Conservation (phyloP, 2,113 vertebrate species). For the Bolborhynchus lineola region DNA sequence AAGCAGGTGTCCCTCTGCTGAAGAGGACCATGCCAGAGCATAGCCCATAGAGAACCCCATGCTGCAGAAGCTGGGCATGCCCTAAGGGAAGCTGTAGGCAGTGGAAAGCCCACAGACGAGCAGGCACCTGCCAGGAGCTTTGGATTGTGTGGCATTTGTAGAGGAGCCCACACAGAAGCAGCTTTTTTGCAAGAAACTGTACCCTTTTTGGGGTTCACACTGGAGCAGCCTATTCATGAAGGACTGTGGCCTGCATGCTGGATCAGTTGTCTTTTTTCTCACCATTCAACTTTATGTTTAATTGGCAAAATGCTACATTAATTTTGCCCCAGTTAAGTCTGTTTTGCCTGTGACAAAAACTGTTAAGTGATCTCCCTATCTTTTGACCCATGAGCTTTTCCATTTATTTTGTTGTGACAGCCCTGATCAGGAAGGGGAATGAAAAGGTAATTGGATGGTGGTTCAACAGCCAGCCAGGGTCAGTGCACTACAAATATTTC, state of each 20-base stretch:
- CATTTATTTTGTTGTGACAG: not conserved
- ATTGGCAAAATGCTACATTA: not conserved
- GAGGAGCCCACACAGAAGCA: not conserved
- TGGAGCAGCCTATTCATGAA: not conserved
- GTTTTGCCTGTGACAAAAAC: not conserved
- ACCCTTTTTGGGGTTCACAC: accelerated
- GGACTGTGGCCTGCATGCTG: too few species aligned
- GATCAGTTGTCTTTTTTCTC: not conserved
- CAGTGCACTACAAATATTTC: not conserved
- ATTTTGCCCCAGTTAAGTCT: not conserved
- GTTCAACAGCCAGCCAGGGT: not conserved
- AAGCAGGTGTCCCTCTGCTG: not conserved
- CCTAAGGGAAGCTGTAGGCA: not conserved
- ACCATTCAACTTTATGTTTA: not conserved
- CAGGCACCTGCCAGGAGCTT: not conserved
- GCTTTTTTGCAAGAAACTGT: not conserved
- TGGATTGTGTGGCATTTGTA: not conserved
- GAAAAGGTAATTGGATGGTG: not conserved
- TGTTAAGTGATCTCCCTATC: not conserved
- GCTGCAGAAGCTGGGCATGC: not conserved
- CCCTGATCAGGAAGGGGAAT: not conserved
- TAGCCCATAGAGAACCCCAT: not conserved
- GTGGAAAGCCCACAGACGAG: not conserved
- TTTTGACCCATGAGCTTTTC: not conserved
- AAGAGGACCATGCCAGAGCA: not conserved